Conservation (phyloP, 2,888 invertebrate species). For the Lomographa bimaculata region DNA sequence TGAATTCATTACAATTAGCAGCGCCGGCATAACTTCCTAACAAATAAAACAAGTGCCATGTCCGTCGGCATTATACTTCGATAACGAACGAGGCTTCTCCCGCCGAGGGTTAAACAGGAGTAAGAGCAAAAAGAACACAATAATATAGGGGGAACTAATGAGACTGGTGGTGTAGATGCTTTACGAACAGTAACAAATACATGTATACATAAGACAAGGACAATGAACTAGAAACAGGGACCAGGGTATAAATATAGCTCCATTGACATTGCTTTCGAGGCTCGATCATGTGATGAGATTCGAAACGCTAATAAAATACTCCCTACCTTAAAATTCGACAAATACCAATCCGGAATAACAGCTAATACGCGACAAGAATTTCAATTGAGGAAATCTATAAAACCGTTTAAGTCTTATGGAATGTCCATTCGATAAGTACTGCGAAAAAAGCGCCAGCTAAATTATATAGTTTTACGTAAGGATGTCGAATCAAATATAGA, state of each 20-base stretch:
- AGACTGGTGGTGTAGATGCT: slow-evolving; percentile 37
- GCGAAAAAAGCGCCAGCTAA: slow-evolving; percentile 3
- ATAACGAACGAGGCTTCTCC: slow-evolving; percentile 45
- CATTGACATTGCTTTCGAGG: slow-evolving; percentile 1
- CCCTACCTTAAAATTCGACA: slow-evolving; percentile 31
- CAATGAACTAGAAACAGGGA: slow-evolving; percentile 5
- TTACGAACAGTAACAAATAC: slow-evolving; percentile 3
- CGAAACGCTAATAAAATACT: slow-evolving; percentile 50
- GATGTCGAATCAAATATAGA: slow-evolving; percentile 12
- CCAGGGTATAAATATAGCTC: too few species aligned
- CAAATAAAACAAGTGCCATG: slow-evolving; percentile 54
- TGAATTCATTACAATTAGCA: slow-evolving; percentile 57
- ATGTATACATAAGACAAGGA: slow-evolving; percentile 1
- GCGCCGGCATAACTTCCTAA: slow-evolving; percentile 48
- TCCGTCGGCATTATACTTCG: slow-evolving; percentile 54
- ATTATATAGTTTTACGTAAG: slow-evolving; percentile 11
- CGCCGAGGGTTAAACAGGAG: slow-evolving; percentile 54
- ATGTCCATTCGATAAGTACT: slow-evolving; percentile 1
- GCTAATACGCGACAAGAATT: slow-evolving; percentile 7
- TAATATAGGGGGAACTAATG: slow-evolving; percentile 60
- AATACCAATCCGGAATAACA: slow-evolving; percentile 34
- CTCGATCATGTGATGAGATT: slow-evolving; percentile 12
- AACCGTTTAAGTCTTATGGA: slow-evolving; percentile 1
- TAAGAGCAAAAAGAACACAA: slow-evolving; percentile 60
- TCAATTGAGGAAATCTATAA: slow-evolving; percentile 5